These are phyloP conservation scores for Papilio gigon DNA, from an alignment of 2,888 invertebrate species.

Conservation along the genomic window DNA sequence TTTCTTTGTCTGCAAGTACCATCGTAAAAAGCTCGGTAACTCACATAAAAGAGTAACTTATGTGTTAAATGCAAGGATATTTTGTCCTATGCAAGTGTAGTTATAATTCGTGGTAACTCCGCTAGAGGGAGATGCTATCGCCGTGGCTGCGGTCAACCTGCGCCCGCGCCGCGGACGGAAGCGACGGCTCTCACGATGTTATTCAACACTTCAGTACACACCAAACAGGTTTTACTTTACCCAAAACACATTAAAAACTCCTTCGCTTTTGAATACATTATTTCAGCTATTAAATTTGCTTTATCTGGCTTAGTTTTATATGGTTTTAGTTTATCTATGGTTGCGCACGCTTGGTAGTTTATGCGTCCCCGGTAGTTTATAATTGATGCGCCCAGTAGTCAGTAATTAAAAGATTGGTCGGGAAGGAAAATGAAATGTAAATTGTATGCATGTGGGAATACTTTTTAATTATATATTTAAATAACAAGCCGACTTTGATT, in stretches of 20 bases:
- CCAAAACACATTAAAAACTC: conserved; percentile 51
- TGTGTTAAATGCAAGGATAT: neutral
- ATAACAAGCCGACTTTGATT: neutral
- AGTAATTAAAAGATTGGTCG: conserved; percentile 1
- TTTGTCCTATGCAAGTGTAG: conserved; percentile 1
- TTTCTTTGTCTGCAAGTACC: too few species aligned
- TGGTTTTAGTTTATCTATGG: conserved; percentile 14
- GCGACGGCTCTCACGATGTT: conserved; percentile 51
- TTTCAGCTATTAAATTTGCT: conserved; percentile 35
- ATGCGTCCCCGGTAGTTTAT: conserved; percentile 10
- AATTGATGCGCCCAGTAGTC: neutral
- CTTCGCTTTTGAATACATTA: conserved; percentile 42
- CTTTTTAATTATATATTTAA: neutral
- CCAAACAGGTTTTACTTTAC: conserved; percentile 54
- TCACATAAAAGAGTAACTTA: too few species aligned
- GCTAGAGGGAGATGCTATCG: conserved; percentile 33
- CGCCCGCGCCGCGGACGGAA: conserved; percentile 36
- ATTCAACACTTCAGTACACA: conserved; percentile 53
- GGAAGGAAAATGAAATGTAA: conserved; percentile 1
- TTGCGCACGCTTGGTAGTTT: conserved; percentile 36
- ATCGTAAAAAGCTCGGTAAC: too few species aligned
- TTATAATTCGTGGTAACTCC: conserved; percentile 17
- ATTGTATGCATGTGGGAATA: conserved; percentile 8
- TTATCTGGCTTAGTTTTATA: conserved; percentile 28
- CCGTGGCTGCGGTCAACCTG: conserved; percentile 48